Evolutionary conservation across 2,888 invertebrate genomes (phyloP), one percentile per base, ranked within the genome.

Genomic region (Buathra laborator): DNA sequence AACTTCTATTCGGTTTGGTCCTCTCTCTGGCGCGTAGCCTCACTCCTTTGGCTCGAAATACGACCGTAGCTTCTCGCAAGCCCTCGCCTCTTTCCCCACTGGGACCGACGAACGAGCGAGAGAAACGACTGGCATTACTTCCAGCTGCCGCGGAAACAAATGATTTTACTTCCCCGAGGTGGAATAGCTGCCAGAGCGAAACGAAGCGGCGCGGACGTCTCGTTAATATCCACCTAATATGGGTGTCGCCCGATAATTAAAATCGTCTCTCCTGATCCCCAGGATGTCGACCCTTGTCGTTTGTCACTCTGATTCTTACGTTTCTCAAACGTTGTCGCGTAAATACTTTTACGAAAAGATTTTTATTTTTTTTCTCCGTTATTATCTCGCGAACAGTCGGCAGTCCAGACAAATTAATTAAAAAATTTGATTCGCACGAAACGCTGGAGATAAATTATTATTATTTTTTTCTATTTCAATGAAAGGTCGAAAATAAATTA

Each of bases 221-320:
- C 89, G 89, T 90, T 91, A 89, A 88, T 91, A 91, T 89, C 86
- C 87, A 84, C 84, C 88, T 91, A 90, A 90, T 72, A 77, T 86
- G 89, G 86, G 78, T 81, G 83, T 85, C 83, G 80, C 78, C 78
- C 88, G 90, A 89, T 91, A 91, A 90, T 90, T 91, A 89, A 90
- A 91, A 89, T 87, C 72, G 85, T 81, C 78, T 59, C 78, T 77
- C 44, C 53, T 56, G 77, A 79, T 51, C 64, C 19, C 56, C 32
- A 66, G 48, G 72, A 43, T 64, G 71, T 51, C 75, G 66, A 72
- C 71, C 51, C 67, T 72, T 44, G 24, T 72, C 59, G 5, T 74
- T 74, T 59, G 51, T 79, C 46, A 62, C n/a, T 4, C 24, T 32
- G 29, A 44, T 68, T 68, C 29, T 29, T 37, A 9, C 16, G 48